Percentiles rank a stretch among this genome's conserved stretches.
These are phyloP conservation scores for Temnothorax rugatulus DNA, from an alignment of 2,888 invertebrate species.

Conservation along the genomic window DNA sequence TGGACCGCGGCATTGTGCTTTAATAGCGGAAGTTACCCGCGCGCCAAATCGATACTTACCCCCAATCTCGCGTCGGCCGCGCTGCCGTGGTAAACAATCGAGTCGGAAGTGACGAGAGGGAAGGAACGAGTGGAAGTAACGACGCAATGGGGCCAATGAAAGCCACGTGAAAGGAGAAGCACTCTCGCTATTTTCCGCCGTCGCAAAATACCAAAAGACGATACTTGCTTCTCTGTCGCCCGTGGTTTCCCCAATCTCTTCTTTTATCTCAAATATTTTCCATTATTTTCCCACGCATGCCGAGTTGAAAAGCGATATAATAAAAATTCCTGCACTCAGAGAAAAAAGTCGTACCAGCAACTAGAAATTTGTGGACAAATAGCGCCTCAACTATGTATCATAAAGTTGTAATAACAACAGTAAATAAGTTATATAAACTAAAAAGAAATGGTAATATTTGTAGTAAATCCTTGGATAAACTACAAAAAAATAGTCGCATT, in stretches of 20 bases:
- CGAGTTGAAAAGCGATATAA: not conserved
- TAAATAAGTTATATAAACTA: too few species aligned
- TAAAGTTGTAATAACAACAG: too few species aligned
- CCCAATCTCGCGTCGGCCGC: not conserved
- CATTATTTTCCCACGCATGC: not conserved
- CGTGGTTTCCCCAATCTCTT: too few species aligned
- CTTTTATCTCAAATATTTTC: conserved; percentile 14
- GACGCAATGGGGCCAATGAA: conserved; percentile 15
- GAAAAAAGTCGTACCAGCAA: too few species aligned
- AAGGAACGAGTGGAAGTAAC: conserved; percentile 15
- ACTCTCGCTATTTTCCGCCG: not conserved
- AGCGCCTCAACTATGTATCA: too few species aligned
- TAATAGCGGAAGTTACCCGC: conserved; percentile 42
- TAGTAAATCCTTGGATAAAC: too few species aligned
- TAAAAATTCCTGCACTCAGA: not conserved
- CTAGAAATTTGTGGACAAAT: too few species aligned
- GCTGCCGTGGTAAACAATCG: conserved; percentile 27
- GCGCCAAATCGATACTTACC: conserved; percentile 44
- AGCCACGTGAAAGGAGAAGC: conserved; percentile 7
- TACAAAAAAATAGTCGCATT: too few species aligned
- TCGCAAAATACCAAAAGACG: not conserved
- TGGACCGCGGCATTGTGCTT: conserved; percentile 41
- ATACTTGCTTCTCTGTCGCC: not conserved
- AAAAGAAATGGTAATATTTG: too few species aligned
- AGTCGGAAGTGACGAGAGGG: conserved; percentile 20